Conservation (phyloP, 2,888 invertebrate species). For the Agriopis marginaria region DNA sequence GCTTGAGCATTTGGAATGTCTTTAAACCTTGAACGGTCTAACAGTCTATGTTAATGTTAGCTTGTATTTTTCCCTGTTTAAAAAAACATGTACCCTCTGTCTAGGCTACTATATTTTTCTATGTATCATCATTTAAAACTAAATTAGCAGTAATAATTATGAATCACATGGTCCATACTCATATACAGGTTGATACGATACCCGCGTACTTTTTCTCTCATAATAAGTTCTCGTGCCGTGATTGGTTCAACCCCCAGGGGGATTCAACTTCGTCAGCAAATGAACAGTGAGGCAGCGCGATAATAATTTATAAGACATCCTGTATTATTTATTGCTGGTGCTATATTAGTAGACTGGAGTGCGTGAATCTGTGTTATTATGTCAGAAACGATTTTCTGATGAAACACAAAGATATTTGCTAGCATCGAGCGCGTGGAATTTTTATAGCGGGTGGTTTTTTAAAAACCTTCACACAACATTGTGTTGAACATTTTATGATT, state of each 20-base stretch:
- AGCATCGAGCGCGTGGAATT: too few species aligned
- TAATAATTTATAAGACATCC: constrained; percentile 84
- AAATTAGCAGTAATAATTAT: not conserved
- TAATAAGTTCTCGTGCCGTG: constrained; percentile 81
- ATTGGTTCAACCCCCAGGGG: constrained; percentile 80
- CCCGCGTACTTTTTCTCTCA: constrained; percentile 71
- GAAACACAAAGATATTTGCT: not conserved
- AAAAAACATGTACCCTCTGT: too few species aligned
- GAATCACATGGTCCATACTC: not conserved
- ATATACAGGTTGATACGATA: constrained; percentile 29
- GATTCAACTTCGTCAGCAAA: constrained; percentile 85
- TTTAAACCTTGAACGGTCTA: too few species aligned
- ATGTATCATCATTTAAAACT: not conserved
- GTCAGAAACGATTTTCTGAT: constrained; percentile 17
- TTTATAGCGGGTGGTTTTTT: too few species aligned
- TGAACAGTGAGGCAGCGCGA: constrained; percentile 83
- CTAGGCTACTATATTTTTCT: not conserved
- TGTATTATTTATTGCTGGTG: constrained; percentile 79
- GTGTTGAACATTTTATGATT: too few species aligned
- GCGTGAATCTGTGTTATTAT: constrained; percentile 38
- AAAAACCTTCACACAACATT: too few species aligned
- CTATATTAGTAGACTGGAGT: constrained; percentile 59
- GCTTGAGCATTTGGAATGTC: too few species aligned
- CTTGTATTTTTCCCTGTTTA: too few species aligned
- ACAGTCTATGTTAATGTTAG: too few species aligned